Percentiles rank a stretch among this genome's conserved stretches.
Evolutionary conservation across 2,797 vertebrate genomes (phyloP).

Genomic region (Darevskia nairensis): DNA sequence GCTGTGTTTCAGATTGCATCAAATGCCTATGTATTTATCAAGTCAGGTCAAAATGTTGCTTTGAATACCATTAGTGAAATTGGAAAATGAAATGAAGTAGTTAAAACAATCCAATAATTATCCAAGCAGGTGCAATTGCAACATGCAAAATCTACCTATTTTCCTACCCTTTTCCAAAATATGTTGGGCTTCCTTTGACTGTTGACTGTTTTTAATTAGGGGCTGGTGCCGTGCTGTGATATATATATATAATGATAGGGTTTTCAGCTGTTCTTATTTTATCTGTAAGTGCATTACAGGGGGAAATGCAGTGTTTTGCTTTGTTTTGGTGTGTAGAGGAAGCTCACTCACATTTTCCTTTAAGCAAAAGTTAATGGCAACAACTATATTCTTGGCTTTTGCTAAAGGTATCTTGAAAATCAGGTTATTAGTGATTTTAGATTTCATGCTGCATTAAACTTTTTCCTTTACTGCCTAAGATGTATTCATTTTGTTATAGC

Average conservation of each 20-base stretch:
- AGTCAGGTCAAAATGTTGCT: neutral
- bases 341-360: neutral
- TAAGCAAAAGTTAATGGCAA: neutral
- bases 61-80: neutral
- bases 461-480: neutral
- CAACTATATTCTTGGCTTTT: neutral
- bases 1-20: slow-evolving; percentile 14
- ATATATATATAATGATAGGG: too few species aligned
- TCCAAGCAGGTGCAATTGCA: neutral
- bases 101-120: neutral
- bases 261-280: neutral
- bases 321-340: neutral
- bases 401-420: neutral
- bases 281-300: too few species aligned
- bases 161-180: neutral
- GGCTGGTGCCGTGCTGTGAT: neutral
- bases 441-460: neutral
- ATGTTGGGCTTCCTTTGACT: neutral
- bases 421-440: neutral
- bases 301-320: too few species aligned
- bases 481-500: neutral
- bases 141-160: neutral
- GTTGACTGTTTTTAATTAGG: too few species aligned
- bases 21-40: neutral
- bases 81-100: slow-evolving; percentile 14